These are phyloP conservation scores for Coilia nasus DNA, from an alignment of 2,797 vertebrate genomes.

Conservation along the genomic window DNA sequence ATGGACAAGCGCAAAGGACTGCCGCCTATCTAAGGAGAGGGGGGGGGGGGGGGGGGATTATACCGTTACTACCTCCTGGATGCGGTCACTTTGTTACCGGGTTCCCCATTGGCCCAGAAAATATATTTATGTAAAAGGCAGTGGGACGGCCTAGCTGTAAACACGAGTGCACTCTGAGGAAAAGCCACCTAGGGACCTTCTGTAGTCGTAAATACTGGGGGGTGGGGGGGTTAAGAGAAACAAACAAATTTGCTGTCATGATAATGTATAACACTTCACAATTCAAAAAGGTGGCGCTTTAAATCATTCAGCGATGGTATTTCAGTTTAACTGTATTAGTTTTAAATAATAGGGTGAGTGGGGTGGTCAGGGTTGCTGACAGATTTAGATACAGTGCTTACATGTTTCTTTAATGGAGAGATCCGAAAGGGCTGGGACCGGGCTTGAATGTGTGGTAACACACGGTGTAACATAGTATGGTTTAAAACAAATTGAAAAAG, in stretches of 20 bases:
- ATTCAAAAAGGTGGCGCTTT: slow-evolving; percentile 61
- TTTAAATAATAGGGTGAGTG: slow-evolving; percentile 56
- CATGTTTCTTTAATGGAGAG: slow-evolving; percentile 19
- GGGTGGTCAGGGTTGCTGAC: slow-evolving; percentile 22
- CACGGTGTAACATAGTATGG: neutral
- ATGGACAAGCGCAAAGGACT: slow-evolving; percentile 52
- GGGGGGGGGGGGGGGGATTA: slow-evolving; percentile 47
- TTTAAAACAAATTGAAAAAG: neutral
- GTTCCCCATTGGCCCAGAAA: slow-evolving; percentile 55
- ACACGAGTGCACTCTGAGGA: slow-evolving; percentile 61
- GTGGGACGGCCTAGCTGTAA: slow-evolving; percentile 53
- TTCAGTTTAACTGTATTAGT: slow-evolving; percentile 60
- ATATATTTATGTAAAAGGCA: slow-evolving; percentile 68
- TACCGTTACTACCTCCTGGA: slow-evolving; percentile 58
- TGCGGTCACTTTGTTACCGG: slow-evolving; percentile 65
- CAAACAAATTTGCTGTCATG: slow-evolving; percentile 66
- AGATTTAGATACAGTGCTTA: slow-evolving; percentile 44
- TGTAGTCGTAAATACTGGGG: slow-evolving; percentile 57
- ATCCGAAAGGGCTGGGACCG: slow-evolving; percentile 31
- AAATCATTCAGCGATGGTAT: slow-evolving; percentile 56
- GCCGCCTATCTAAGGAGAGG: slow-evolving; percentile 49
- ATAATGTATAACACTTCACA: slow-evolving; percentile 62
- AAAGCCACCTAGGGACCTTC: slow-evolving; percentile 59
- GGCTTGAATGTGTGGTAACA: neutral
- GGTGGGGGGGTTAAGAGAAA: slow-evolving; percentile 55